Percentiles rank a stretch among this genome's conserved stretches.
Evolutionary conservation across 2,797 vertebrate species (phyloP).

Genomic region (Hipposideros larvatus): DNA sequence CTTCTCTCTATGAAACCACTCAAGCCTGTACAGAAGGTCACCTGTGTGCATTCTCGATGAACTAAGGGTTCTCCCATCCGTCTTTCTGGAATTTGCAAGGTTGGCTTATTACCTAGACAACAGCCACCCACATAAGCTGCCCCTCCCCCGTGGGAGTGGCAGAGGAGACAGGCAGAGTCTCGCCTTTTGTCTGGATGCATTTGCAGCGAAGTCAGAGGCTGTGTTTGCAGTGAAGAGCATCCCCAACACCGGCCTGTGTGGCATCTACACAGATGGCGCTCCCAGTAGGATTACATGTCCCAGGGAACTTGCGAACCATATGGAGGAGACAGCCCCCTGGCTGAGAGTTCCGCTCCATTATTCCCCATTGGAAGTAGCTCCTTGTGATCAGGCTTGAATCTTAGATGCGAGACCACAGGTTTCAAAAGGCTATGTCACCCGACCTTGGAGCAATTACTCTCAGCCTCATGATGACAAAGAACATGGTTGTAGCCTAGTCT

Average conservation of each 20-base stretch:
- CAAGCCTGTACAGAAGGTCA: background rate
- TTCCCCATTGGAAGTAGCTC: constrained; percentile 43
- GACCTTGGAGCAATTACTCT: constrained; percentile 11
- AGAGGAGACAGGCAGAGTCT: rapidly evolving
- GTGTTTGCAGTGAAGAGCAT: background rate
- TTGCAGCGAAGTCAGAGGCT: background rate
- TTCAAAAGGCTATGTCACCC: background rate
- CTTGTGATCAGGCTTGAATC: constrained; percentile 33
- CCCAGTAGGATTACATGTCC: constrained; percentile 69
- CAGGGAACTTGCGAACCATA: constrained; percentile 64
- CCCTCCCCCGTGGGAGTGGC: background rate
- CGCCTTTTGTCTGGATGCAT: background rate
- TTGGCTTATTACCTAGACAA: background rate
- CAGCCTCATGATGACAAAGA: background rate
- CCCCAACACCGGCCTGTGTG: background rate
- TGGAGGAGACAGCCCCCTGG: constrained; percentile 59
- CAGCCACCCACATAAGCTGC: background rate
- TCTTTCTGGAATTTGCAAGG: background rate
- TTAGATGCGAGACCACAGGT: constrained; percentile 30
- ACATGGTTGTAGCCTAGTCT: background rate
- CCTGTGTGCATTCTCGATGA: background rate
- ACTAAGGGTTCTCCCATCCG: background rate
- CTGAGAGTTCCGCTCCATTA: constrained; percentile 71
- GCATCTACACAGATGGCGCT: constrained; percentile 63
- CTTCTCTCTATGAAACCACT: background rate